Conservation (phyloP, 2,888 invertebrate genomes). For the Charanyca ferruginea region DNA sequence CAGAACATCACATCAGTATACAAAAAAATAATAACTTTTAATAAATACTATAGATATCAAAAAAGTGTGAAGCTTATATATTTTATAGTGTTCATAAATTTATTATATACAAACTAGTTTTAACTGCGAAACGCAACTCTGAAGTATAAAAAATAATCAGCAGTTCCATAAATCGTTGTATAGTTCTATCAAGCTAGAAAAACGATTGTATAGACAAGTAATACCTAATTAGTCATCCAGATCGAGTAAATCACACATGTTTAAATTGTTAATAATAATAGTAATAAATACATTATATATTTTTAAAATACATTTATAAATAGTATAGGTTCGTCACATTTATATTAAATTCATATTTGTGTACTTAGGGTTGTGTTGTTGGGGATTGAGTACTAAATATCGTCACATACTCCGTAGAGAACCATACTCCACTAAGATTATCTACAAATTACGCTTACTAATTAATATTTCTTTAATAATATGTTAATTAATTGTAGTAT, state of each 20-base stretch:
- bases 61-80: not conserved
- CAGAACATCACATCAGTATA: not conserved
- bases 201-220: conserved; percentile 29
- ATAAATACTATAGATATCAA: not conserved
- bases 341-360: not conserved
- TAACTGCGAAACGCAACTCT: too few relatives aligned
- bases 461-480: conserved; percentile 21
- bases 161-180: too few relatives aligned
- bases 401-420: not conserved
- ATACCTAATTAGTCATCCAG: not conserved
- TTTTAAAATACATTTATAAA: not conserved
- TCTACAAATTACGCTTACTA: conserved; percentile 22
- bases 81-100: too few relatives aligned
- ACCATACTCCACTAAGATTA: conserved; percentile 6
- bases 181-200: not conserved
- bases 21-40: too few relatives aligned
- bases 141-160: too few relatives aligned
- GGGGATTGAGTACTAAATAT: not conserved
- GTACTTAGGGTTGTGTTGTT: not conserved
- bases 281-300: not conserved
- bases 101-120: too few relatives aligned
- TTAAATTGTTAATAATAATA: not conserved
- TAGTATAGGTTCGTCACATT: not conserved
- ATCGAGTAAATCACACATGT: not conserved
- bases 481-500: conserved; percentile 25